These are phyloP conservation scores for Troides helena DNA, from an alignment of 2,888 invertebrate genomes.

Conservation along the genomic window DNA sequence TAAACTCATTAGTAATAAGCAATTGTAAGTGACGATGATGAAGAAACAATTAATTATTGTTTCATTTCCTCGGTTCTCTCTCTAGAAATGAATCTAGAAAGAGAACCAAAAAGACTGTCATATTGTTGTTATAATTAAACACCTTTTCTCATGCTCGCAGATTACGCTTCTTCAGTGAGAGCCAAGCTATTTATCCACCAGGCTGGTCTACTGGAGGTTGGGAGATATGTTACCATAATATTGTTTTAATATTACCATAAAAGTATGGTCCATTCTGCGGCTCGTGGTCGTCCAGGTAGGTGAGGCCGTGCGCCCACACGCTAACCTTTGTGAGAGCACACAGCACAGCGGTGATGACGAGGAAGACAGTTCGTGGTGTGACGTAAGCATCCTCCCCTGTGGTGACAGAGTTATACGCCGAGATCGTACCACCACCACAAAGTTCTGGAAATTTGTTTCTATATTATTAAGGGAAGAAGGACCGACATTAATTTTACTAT, in stretches of 20 bases:
- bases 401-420: slow-evolving; percentile 29
- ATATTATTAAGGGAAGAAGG: not conserved
- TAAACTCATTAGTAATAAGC: too few species aligned
- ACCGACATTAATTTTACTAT: not conserved
- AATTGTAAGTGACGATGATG: too few species aligned
- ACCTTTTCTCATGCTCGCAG: too few species aligned
- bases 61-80: too few species aligned
- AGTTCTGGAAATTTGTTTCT: slow-evolving; percentile 47
- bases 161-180: too few species aligned
- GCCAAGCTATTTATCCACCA: too few species aligned
- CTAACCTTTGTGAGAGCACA: slow-evolving; percentile 59
- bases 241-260: slow-evolving; percentile 48
- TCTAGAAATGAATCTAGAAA: too few species aligned
- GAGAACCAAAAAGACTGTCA: too few species aligned
- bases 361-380: slow-evolving; percentile 41
- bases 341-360: slow-evolving; percentile 51
- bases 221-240: too few species aligned
- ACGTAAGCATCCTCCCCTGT: slow-evolving; percentile 23
- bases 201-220: too few species aligned
- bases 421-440: slow-evolving; percentile 45
- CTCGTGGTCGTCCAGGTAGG: slow-evolving; percentile 66
- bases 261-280: slow-evolving; percentile 66
- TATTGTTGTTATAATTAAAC: too few species aligned
- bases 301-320: slow-evolving; percentile 67
- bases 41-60: too few species aligned